Base-by-base conservation (phyloP, 2,113 vertebrate species). In the Hassar affinis region DNA sequence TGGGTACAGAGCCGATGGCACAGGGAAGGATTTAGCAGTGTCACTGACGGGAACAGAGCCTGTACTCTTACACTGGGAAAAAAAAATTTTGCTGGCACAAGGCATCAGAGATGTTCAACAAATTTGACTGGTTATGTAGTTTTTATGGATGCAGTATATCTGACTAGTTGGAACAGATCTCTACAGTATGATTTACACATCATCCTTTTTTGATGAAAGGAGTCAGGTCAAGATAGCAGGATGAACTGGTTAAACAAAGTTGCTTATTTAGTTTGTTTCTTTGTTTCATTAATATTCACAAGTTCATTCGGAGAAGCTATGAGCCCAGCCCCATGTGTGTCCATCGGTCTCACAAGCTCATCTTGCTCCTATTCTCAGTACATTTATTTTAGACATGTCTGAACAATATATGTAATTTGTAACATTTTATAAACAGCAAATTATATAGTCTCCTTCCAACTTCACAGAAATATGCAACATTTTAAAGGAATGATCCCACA, bases 21-120 rank as follows among this genome's bases (percentile, higher is more conserved):
- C 52, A 85, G 77, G 25, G 47, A 84, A 80, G 27, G 83, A 79
- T 79, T 84, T 71, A 79, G 54, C 38, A 79, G 78, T 77, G 85
- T 75, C 85, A 79, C 25, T 57, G 17, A 76, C 59, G 49, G 20
- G 30, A 38, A 80, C 52, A 80, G 69, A 79, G 57, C 27, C n/a
- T 57, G 30, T 42, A 78, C 61, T 79, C 71, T 42, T 49, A 42
- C 33, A 51, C 45, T 77, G 33, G 14, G 9, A 51, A 49, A 14
- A n/a, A 76, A 17, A 57, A 27, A 47, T 10, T 14, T 57, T 69
- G n/a, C 42, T 69, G 61, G 42, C 17, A 57, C 51, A 57, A 71
- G n/a, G 7, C 38, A 59, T 47, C 35, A 35, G 33, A 78, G 15
- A 79, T 83, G n/a, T 57, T 47, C 38, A 25, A 9, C 69, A 59